phyloP scores from a whole-genome alignment of 2,888 invertebrate genomes.

The Odontomyia ornata region DNA sequence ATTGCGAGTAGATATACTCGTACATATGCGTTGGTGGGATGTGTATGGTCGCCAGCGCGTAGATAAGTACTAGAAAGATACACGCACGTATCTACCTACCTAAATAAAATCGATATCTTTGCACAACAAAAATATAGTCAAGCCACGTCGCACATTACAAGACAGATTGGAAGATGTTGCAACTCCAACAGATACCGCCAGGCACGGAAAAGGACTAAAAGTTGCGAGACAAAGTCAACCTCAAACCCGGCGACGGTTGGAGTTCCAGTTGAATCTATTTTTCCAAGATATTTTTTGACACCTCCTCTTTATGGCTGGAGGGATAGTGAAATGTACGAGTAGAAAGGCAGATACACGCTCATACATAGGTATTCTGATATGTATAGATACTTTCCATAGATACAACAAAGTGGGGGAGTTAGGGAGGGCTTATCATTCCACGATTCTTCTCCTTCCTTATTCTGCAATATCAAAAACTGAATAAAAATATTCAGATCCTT shows the following conservation, averaged over 20 bases:
- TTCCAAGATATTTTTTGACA: slow-evolving; percentile 37
- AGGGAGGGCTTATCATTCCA: not conserved
- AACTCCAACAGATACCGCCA: not conserved
- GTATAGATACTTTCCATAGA: not conserved
- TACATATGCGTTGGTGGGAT: too few relatives aligned
- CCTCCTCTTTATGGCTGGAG: slow-evolving; percentile 18
- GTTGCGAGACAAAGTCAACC: not conserved
- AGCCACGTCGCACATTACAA: not conserved
- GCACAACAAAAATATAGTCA: slow-evolving; percentile 2
- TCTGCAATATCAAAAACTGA: not conserved
- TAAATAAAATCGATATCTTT: slow-evolving; percentile 29
- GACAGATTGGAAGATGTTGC: too few relatives aligned
- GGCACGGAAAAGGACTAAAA: slow-evolving; percentile 12
- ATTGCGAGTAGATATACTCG: too few relatives aligned
- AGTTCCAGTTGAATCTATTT: slow-evolving; percentile 9
- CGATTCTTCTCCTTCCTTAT: not conserved
- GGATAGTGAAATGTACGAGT: not conserved
- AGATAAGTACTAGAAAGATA: not conserved
- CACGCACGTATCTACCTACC: not conserved
- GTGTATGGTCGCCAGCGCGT: too few relatives aligned
- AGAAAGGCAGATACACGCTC: not conserved
- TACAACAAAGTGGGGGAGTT: not conserved
- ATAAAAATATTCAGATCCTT: not conserved
- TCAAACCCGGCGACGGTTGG: slow-evolving; percentile 9
- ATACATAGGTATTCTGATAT: not conserved